phyloP scores from a whole-genome alignment of 2,797 vertebrate genomes.

The Arremon brunneinucha region DNA sequence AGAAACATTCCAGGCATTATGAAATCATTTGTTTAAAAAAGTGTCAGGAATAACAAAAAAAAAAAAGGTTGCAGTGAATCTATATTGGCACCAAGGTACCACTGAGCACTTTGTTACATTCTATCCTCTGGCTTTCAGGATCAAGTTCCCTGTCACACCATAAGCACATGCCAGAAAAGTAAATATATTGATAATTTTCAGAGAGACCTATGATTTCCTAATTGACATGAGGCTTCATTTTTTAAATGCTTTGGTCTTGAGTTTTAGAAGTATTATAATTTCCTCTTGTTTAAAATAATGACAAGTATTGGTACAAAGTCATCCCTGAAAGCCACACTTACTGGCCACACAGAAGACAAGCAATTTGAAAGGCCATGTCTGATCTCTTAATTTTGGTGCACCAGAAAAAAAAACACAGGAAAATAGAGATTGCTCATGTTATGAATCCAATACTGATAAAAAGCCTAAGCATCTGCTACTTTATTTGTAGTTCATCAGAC shows the following conservation, averaged over 20 bases:
- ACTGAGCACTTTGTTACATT: background rate
- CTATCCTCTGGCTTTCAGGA: background rate
- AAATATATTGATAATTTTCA: background rate
- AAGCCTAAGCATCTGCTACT: background rate
- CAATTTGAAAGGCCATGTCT: background rate
- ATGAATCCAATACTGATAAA: background rate
- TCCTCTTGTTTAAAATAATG: background rate
- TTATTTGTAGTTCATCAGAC: background rate
- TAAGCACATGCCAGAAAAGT: background rate
- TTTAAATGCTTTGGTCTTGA: background rate
- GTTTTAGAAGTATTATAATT: background rate
- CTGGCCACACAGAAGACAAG: background rate
- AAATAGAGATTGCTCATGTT: background rate
- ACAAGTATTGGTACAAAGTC: background rate
- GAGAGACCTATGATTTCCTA: background rate
- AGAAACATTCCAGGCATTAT: constrained; percentile 8
- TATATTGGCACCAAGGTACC: background rate
- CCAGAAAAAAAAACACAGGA: background rate
- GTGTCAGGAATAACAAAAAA: constrained; percentile 31
- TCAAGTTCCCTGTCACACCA: background rate
- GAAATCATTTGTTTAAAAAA: constrained; percentile 16
- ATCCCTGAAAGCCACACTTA: background rate
- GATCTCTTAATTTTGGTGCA: background rate
- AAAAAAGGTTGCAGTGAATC: background rate
- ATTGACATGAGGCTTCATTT: background rate